Percentiles rank a stretch among this genome's conserved stretches.
phyloP scores from a whole-genome alignment of 2,888 invertebrate species.

The Pristionchus maxplancki region DNA sequence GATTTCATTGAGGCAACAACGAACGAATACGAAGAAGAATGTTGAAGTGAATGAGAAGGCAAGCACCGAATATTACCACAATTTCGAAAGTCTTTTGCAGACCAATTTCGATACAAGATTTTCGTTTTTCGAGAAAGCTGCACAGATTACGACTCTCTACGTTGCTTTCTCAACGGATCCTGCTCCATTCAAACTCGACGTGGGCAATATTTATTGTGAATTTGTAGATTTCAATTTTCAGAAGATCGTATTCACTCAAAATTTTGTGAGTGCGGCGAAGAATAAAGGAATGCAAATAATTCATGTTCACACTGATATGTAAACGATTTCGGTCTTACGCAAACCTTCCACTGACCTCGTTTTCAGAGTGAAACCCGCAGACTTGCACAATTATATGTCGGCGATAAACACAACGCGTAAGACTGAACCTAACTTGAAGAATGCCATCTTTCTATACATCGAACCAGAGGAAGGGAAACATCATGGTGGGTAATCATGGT shows the following conservation, averaged over 20 bases:
- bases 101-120: not conserved
- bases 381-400: not conserved
- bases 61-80: too few relatives aligned
- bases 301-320: not conserved
- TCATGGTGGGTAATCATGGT: not conserved
- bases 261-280: not conserved
- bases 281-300: not conserved
- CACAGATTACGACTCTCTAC: not conserved
- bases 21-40: not conserved
- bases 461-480: not conserved
- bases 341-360: too few relatives aligned
- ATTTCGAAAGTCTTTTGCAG: not conserved
- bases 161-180: not conserved
- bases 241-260: not conserved
- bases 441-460: slow-evolving; percentile 6
- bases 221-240: not conserved
- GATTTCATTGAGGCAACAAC: not conserved
- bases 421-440: not conserved
- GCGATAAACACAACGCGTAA: not conserved
- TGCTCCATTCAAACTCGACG: not conserved
- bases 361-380: not conserved
- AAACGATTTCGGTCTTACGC: too few relatives aligned
- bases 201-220: not conserved
- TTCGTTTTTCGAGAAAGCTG: not conserved
- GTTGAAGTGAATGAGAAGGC: slow-evolving; percentile 16